A percentile compares a stretch with the other conserved stretches of the same genome.
phyloP scores from a whole-genome alignment of 2,888 invertebrate species.

The Ditula angustiorana region DNA sequence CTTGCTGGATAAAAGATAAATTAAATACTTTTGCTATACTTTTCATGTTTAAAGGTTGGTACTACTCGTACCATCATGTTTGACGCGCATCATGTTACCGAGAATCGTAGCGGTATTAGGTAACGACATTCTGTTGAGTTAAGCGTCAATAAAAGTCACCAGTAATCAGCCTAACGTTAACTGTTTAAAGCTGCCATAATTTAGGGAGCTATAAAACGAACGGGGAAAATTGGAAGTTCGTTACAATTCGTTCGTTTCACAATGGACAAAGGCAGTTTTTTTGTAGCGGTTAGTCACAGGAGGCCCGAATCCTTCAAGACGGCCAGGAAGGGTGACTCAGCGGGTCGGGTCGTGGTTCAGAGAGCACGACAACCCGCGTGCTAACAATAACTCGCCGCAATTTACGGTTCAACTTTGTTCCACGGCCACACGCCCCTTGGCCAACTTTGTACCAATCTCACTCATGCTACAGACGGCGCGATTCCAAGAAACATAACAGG shows the following conservation, averaged over 20 bases:
- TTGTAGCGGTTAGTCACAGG: slow-evolving; percentile 69
- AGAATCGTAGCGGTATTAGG: slow-evolving; percentile 20
- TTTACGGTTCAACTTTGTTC: slow-evolving; percentile 34
- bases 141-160: slow-evolving; percentile 44
- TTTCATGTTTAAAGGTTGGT: neutral
- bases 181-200: slow-evolving; percentile 36
- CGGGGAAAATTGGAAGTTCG: slow-evolving; percentile 27
- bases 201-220: slow-evolving; percentile 32
- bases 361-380: slow-evolving; percentile 56
- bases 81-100: slow-evolving; percentile 5
- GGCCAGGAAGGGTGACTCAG: slow-evolving; percentile 74
- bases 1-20: too few relatives aligned
- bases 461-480: neutral
- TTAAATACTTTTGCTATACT: too few relatives aligned
- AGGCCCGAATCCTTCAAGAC: slow-evolving; percentile 68
- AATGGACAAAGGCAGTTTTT: slow-evolving; percentile 71
- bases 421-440: slow-evolving; percentile 19
- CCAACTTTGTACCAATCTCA: neutral
- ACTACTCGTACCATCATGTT: neutral
- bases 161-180: slow-evolving; percentile 44
- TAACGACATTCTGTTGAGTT: slow-evolving; percentile 20
- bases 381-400: slow-evolving; percentile 43
- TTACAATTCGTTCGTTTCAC: slow-evolving; percentile 33
- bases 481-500: slow-evolving; percentile 12
- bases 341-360: slow-evolving; percentile 73